A percentile compares a stretch with the other conserved stretches of the same genome.
These are phyloP conservation scores for Alitta virens DNA, from an alignment of 2,888 invertebrate species.

Conservation along the genomic window DNA sequence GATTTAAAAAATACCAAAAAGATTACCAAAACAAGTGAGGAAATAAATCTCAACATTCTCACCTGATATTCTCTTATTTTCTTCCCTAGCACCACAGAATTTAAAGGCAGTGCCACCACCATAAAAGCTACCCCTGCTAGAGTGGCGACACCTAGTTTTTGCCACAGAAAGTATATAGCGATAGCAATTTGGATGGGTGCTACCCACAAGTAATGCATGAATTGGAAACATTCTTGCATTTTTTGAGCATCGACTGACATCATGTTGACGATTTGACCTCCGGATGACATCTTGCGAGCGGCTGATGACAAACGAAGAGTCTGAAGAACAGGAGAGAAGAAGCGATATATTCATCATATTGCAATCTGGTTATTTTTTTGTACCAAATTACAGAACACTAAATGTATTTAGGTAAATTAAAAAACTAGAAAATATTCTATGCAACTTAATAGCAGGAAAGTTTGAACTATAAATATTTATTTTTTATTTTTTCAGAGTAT, in stretches of 20 bases:
- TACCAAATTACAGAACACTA: too few species aligned
- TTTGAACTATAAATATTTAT: neutral
- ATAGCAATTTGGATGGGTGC: constrained; percentile 6
- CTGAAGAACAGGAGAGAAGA: too few species aligned
- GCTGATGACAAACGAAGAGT: constrained; percentile 62
- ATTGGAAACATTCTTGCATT: constrained; percentile 17
- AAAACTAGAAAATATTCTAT: too few species aligned
- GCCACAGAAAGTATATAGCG: constrained; percentile 22
- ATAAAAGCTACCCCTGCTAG: constrained; percentile 19
- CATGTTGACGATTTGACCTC: constrained; percentile 46
- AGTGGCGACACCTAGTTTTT: constrained; percentile 19
- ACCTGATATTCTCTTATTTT: constrained; percentile 15
- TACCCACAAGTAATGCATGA: constrained; percentile 18
- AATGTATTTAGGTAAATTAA: too few species aligned
- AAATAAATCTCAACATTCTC: too few species aligned
- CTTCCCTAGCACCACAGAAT: constrained; percentile 10
- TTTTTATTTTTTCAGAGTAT: too few species aligned
- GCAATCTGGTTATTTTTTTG: too few species aligned
- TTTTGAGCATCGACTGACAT: constrained; percentile 25
- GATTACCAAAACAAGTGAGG: too few species aligned
- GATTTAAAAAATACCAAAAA: too few species aligned
- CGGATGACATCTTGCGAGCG: constrained; percentile 77
- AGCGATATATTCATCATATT: too few species aligned
- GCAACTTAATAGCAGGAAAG: neutral
- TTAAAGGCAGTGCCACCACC: constrained; percentile 13